A percentile compares a stretch with the other conserved stretches of the same genome.
These are phyloP conservation scores for Umimayanthus kanabou DNA, from an alignment of 92 coral and sea anemone genomes.

Conservation along the genomic window DNA sequence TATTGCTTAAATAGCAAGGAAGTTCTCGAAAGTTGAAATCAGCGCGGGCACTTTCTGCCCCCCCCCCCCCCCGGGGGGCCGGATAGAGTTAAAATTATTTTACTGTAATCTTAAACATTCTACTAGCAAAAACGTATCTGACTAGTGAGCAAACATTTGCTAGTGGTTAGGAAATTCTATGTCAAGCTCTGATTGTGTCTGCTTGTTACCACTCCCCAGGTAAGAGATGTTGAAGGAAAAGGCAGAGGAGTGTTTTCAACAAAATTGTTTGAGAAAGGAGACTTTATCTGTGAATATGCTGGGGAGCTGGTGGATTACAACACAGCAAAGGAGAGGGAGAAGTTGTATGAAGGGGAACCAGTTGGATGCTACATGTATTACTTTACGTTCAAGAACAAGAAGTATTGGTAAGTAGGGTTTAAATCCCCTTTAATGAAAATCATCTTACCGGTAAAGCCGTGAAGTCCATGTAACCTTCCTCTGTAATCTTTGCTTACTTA, in stretches of 20 bases:
- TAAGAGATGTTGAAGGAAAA: slow-evolving; percentile 84
- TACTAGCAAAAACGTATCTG: too few relatives aligned
- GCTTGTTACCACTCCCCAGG: slow-evolving; percentile 43
- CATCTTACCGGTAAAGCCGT: neutral
- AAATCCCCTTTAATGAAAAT: too few relatives aligned
- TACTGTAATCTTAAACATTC: too few relatives aligned
- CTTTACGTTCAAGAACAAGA: slow-evolving; percentile 80
- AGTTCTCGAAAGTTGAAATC: too few relatives aligned
- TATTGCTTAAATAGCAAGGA: too few relatives aligned
- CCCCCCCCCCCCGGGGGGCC: too few relatives aligned
- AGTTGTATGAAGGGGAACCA: slow-evolving; percentile 68
- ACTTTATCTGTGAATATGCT: slow-evolving; percentile 95
- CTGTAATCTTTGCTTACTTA: too few relatives aligned
- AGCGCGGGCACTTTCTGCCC: too few relatives aligned
- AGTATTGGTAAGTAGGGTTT: slow-evolving; percentile 76
- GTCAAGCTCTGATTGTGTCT: too few relatives aligned
- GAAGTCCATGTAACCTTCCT: neutral
- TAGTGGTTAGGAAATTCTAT: too few relatives aligned
- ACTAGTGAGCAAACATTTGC: too few relatives aligned
- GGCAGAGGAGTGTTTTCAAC: slow-evolving; percentile 94
- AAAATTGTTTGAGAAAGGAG: slow-evolving; percentile 65
- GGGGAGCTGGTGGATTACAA: slow-evolving; percentile 82
- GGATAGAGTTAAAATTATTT: too few relatives aligned
- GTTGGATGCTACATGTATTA: slow-evolving; percentile 99
- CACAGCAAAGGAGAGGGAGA: slow-evolving; percentile 86